These are phyloP conservation scores for Pangasius sanitwongsei DNA, from an alignment of 2,797 vertebrate genomes.

Conservation along the genomic window DNA sequence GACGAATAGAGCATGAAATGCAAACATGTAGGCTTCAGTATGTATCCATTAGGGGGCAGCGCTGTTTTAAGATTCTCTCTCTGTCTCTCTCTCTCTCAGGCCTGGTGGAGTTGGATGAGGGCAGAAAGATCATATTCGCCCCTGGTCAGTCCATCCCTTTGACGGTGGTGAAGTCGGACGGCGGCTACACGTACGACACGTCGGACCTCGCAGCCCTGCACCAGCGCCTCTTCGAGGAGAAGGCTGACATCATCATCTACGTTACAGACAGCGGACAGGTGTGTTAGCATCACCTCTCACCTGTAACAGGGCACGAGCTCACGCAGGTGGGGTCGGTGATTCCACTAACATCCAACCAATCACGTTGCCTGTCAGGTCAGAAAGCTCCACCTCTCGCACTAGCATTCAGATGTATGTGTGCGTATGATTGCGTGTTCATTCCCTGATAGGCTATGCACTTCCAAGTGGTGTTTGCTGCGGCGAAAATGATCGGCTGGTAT, in stretches of 20 bases:
- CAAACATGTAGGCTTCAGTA: too few species aligned
- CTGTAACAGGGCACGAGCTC: background rate
- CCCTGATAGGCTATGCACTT: conserved; percentile 82
- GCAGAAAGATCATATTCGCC: conserved; percentile 88
- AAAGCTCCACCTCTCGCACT: background rate
- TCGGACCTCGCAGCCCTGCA: conserved; percentile 93
- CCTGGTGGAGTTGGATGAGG: conserved; percentile 86
- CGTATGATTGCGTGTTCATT: background rate
- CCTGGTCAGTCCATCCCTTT: conserved; percentile 86
- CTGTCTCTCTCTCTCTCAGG: conserved; percentile 68
- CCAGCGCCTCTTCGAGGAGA: conserved; percentile 86
- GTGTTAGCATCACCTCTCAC: background rate
- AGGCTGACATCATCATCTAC: conserved; percentile 88
- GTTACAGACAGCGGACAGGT: conserved; percentile 94
- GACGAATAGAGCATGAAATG: background rate
- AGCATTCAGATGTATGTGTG: background rate
- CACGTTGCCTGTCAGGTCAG: too few species aligned
- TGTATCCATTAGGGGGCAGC: conserved; percentile 63
- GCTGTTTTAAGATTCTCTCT: conserved; percentile 33
- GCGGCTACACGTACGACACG: conserved; percentile 95
- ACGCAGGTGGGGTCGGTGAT: too few species aligned
- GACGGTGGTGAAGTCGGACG: conserved; percentile 92
- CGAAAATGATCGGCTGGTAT: conserved; percentile 93
- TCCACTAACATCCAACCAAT: background rate
- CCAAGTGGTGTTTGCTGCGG: conserved; percentile 88